phyloP scores from a whole-genome alignment of 2,113 vertebrate genomes.

The Phrynocephalus versicolor region DNA sequence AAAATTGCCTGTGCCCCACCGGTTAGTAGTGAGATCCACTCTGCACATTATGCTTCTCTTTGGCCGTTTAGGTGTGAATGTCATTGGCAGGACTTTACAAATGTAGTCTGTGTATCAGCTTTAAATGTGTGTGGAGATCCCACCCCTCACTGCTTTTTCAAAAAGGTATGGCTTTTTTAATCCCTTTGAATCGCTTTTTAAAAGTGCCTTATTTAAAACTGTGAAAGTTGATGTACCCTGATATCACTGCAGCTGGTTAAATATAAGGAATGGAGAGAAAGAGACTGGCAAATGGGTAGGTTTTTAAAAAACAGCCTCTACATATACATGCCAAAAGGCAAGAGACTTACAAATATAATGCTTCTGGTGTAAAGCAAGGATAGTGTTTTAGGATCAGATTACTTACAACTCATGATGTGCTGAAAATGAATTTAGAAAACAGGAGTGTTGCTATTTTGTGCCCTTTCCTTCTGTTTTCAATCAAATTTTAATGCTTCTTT shows the following conservation, averaged over 20 bases:
- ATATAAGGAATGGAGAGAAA: constrained; percentile 43
- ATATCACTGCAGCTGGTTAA: constrained; percentile 47
- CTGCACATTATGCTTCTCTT: constrained; percentile 19
- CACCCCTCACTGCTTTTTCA: constrained; percentile 31
- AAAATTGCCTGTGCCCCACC: not conserved
- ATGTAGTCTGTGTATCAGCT: not conserved
- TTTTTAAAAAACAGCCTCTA: constrained; percentile 26
- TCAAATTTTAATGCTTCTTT: constrained; percentile 58
- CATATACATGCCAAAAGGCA: constrained; percentile 38
- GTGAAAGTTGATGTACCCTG: constrained; percentile 61
- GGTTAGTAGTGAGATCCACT: constrained; percentile 10
- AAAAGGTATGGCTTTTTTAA: constrained; percentile 50
- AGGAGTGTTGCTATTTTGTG: constrained; percentile 58
- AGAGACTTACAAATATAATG: constrained; percentile 7
- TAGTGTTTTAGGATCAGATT: not conserved
- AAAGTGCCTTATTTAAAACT: constrained; percentile 59
- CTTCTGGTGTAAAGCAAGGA: constrained; percentile 26
- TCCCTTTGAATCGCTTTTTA: constrained; percentile 55
- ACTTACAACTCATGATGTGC: not conserved
- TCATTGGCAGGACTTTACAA: not conserved
- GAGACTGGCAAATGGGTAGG: constrained; percentile 31
- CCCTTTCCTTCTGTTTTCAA: constrained; percentile 38
- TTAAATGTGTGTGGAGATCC: constrained; percentile 56
- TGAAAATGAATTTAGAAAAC: constrained; percentile 27
- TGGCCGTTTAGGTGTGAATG: not conserved